phyloP scores from a whole-genome alignment of 2,888 invertebrate genomes.

The Melanchra persicariae region DNA sequence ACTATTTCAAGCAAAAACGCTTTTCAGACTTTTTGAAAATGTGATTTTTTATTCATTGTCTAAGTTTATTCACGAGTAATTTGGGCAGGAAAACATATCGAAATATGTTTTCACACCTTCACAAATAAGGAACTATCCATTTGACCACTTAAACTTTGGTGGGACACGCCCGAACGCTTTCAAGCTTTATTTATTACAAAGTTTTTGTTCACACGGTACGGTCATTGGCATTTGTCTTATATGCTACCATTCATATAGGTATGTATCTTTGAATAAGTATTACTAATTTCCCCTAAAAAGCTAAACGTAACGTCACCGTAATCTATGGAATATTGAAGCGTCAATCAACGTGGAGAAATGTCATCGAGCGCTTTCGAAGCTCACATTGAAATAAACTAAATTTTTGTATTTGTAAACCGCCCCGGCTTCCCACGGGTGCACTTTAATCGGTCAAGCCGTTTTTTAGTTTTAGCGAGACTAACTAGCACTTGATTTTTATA shows the following conservation, averaged over 20 bases:
- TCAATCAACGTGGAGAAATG: neutral
- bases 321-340: slow-evolving; percentile 12
- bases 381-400: neutral
- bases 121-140: neutral
- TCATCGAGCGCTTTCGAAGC: neutral
- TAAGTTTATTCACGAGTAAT: neutral
- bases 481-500: too few species aligned
- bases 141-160: slow-evolving; percentile 1
- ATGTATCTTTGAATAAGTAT: slow-evolving; percentile 26
- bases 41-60: neutral
- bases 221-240: slow-evolving; percentile 71
- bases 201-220: slow-evolving; percentile 53
- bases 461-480: too few species aligned
- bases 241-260: slow-evolving; percentile 27
- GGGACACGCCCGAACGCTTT: slow-evolving; percentile 27
- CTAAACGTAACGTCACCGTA: neutral
- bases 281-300: slow-evolving; percentile 1
- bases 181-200: slow-evolving; percentile 40
- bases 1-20: neutral
- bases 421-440: too few species aligned
- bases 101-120: neutral
- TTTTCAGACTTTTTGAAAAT: neutral
- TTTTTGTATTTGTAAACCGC: neutral
- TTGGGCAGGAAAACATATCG: neutral
- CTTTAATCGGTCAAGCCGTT: too few species aligned